Evolutionary conservation across 92 coral and sea anemone genomes (phyloP), one percentile per base, ranked within the genome.

Genomic region (Epizoanthus rinbou): DNA sequence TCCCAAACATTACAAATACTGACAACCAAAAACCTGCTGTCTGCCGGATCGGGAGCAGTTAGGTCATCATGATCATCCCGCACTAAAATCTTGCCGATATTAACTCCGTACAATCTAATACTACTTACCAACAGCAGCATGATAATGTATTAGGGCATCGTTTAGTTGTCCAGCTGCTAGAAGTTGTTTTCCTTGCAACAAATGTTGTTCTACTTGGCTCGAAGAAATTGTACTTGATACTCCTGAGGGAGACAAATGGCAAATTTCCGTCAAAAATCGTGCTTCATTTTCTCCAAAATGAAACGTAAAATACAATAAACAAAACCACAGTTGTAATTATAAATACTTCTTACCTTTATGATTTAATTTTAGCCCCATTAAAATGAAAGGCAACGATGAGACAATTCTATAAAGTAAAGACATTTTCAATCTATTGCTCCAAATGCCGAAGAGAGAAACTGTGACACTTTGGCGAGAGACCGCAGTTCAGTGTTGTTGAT

Each of bases 71-170:
- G 69, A 64, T 24, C 18, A 50, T 50, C 54, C 16, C 54, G 54
- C 9, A 50, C 54, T 50, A 50, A 50, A 50, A 50, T 50, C 54
- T 50, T 50, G 54, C 54, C 54, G 15, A 50, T 50, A 10, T 9
- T 9, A 50, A 50, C 7, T 50, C 54, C 0, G 50, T 6, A 43
- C 50, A 8, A 43, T 43, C 0, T 43, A 43, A 85, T 69, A 56
- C 37, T 56, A 69, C 94, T 88, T 72, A 96, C 99, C 99, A 39
- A 96, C 99, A 17, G 99, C 99, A 17, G 99, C 99, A 82, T 96
- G 99, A 81, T 96, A 96, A 87, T 96, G 99, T 24, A 76, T 71
- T 28, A 96, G 75, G 0, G 99, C 99, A 90, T 96, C 99, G 73
- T 87, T 90, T 58, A 96, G 85, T 74, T 96, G 99, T 75, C 99